phyloP scores from a whole-genome alignment of 1,140 invertebrate species.

The Anadara kagoshimensis region DNA sequence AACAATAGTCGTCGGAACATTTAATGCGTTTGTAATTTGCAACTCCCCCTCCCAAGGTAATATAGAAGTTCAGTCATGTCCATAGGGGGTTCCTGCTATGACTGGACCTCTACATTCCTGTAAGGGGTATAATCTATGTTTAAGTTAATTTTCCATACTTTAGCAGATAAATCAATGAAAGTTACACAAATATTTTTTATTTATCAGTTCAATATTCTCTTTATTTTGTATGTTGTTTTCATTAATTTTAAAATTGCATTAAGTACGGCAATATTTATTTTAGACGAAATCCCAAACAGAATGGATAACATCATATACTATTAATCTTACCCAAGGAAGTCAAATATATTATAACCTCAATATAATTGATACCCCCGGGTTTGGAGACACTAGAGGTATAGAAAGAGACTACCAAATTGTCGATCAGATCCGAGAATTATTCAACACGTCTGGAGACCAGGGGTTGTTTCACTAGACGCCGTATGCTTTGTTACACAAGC shows the following conservation, averaged over 20 bases:
- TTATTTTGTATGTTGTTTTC: no score
- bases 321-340: constrained; percentile 12
- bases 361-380: constrained; percentile 39
- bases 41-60: no score
- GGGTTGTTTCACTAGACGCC: constrained; percentile 47
- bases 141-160: no score
- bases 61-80: no score
- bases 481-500: constrained; percentile 41
- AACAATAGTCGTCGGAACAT: no score
- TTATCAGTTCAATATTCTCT: no score
- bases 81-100: no score
- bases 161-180: no score
- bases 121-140: no score
- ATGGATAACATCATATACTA: constrained; percentile 43
- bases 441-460: constrained; percentile 10
- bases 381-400: constrained; percentile 51
- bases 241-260: not conserved
- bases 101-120: no score
- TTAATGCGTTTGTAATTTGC: no score
- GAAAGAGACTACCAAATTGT: constrained; percentile 42
- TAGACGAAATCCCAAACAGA: constrained; percentile 44
- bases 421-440: constrained; percentile 39
- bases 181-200: no score
- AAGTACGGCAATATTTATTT: not conserved
- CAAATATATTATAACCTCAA: constrained; percentile 29